These are phyloP conservation scores for Apodemia mormo DNA, from an alignment of 2,888 invertebrate genomes.

Conservation along the genomic window DNA sequence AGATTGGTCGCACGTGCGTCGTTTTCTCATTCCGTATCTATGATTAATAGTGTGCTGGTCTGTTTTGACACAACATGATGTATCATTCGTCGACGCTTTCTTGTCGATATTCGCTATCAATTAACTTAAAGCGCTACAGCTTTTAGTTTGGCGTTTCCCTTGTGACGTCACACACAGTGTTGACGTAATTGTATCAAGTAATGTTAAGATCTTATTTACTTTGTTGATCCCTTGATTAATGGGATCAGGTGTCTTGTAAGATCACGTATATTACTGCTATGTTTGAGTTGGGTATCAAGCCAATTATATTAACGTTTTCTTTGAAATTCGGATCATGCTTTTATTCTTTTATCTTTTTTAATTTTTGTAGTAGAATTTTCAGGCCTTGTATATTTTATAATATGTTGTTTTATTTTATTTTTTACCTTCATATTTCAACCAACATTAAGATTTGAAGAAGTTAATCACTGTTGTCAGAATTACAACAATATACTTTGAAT, in stretches of 20 bases:
- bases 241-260: slow-evolving; percentile 19
- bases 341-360: not conserved
- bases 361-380: not conserved
- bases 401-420: not conserved
- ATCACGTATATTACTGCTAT: slow-evolving; percentile 18
- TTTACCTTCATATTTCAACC: too few relatives aligned
- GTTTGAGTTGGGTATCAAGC: slow-evolving; percentile 9
- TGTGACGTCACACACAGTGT: slow-evolving; percentile 22
- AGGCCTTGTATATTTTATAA: not conserved
- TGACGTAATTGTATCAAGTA: slow-evolving; percentile 22
- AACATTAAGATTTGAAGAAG: too few relatives aligned
- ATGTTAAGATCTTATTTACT: slow-evolving; percentile 16
- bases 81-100: slow-evolving; percentile 72
- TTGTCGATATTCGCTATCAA: slow-evolving; percentile 73
- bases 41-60: slow-evolving; percentile 69
- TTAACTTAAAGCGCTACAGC: slow-evolving; percentile 51
- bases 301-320: slow-evolving; percentile 4
- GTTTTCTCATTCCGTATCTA: slow-evolving; percentile 46
- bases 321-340: not conserved
- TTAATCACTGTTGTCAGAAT: too few relatives aligned
- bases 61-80: slow-evolving; percentile 74
- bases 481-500: too few relatives aligned
- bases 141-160: slow-evolving; percentile 18
- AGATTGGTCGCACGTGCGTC: slow-evolving; percentile 67
- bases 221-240: slow-evolving; percentile 23